Percentiles rank a stretch among this genome's conserved stretches.
These are phyloP conservation scores for Troides helena DNA, from an alignment of 2,888 invertebrate genomes.

Conservation along the genomic window DNA sequence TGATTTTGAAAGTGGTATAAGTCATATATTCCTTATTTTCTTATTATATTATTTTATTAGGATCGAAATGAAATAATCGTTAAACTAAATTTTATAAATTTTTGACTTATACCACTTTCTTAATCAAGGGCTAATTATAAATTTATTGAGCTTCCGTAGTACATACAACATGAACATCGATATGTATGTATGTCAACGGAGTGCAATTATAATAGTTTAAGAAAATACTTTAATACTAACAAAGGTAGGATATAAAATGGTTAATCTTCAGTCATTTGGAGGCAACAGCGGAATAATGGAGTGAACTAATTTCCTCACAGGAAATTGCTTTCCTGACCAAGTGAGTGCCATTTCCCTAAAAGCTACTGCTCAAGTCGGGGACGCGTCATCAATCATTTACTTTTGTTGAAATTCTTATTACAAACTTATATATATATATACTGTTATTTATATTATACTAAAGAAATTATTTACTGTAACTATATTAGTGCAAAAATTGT, in stretches of 20 bases:
- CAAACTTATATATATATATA: neutral
- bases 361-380: constrained; percentile 56
- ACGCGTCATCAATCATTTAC: constrained; percentile 53
- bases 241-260: constrained; percentile 19
- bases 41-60: no score
- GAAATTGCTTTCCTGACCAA: constrained; percentile 66
- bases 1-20: no score
- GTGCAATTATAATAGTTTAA: constrained; percentile 2
- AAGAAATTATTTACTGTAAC: neutral
- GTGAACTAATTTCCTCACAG: constrained; percentile 71
- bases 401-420: constrained; percentile 24
- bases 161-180: neutral
- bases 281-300: constrained; percentile 42
- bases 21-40: no score
- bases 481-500: neutral
- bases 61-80: no score
- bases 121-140: no score
- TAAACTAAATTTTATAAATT: no score
- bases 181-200: neutral
- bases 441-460: neutral
- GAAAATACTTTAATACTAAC: constrained; percentile 10
- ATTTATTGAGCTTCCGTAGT: neutral
- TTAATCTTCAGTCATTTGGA: constrained; percentile 33
- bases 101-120: no score
- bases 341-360: constrained; percentile 58